A percentile compares a stretch with the other conserved stretches of the same genome.
phyloP scores from a whole-genome alignment of 2,888 invertebrate genomes.

The Punctoribates punctum region DNA sequence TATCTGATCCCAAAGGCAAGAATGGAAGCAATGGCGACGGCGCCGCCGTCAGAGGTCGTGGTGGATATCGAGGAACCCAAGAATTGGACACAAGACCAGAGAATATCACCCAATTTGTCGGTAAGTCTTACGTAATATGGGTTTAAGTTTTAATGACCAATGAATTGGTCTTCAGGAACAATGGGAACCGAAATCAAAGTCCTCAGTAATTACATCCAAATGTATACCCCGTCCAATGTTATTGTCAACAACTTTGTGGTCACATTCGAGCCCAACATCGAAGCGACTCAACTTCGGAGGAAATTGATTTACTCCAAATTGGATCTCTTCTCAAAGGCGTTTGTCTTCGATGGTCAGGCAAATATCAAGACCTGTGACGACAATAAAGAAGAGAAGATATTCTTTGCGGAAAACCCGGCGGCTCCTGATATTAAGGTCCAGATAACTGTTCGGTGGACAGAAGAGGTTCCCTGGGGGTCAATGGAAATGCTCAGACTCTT shows the following conservation, averaged over 20 bases:
- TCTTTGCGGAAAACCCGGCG: not conserved
- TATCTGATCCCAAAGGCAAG: not conserved
- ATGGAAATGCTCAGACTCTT: slow-evolving; percentile 49
- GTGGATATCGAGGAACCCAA: not conserved
- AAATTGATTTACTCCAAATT: not conserved
- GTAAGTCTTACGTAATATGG: not conserved
- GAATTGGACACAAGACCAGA: not conserved
- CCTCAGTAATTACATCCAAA: slow-evolving; percentile 51
- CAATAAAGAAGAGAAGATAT: slow-evolving; percentile 33
- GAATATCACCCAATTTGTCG: not conserved
- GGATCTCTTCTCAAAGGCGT: slow-evolving; percentile 46
- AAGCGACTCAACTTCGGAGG: not conserved
- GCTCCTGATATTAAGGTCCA: not conserved
- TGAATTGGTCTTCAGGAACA: not conserved
- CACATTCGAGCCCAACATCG: slow-evolving; percentile 48
- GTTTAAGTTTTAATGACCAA: not conserved
- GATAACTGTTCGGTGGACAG: not conserved
- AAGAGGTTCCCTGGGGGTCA: slow-evolving; percentile 8
- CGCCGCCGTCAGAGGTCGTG: not conserved
- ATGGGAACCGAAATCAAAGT: not conserved
- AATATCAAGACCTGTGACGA: slow-evolving; percentile 43
- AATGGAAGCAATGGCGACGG: not conserved
- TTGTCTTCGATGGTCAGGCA: slow-evolving; percentile 48
- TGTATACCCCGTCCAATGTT: slow-evolving; percentile 51
- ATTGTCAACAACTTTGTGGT: slow-evolving; percentile 53